Conservation (phyloP, 1,140 invertebrate species). For the Sarcophaga peregrina region DNA sequence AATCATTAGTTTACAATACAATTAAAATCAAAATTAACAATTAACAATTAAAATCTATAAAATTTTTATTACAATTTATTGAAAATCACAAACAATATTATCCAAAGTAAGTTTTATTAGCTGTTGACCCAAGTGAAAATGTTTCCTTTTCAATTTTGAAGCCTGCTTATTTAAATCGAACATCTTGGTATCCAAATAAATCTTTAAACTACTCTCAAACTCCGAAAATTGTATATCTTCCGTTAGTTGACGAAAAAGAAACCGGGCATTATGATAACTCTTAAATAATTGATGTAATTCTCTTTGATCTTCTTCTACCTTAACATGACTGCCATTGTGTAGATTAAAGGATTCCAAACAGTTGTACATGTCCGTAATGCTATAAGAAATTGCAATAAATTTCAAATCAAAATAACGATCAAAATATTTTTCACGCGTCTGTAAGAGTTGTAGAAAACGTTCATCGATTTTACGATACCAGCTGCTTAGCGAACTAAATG, state of each 20-base stretch:
- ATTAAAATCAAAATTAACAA: not conserved
- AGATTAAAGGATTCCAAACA: too few species aligned
- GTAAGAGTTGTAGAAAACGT: not conserved
- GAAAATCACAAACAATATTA: not conserved
- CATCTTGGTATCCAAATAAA: not conserved
- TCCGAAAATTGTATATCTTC: not conserved
- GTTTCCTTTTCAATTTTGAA: not conserved
- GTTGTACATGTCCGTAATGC: not conserved
- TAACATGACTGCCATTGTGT: too few species aligned
- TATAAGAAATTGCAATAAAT: not conserved
- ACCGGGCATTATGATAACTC: not conserved
- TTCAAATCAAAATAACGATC: not conserved
- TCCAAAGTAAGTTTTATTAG: not conserved
- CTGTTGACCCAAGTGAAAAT: not conserved
- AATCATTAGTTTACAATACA: not conserved
- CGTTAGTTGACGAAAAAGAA: not conserved
- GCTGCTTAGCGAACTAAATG: not conserved
- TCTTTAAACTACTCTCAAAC: not conserved
- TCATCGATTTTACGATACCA: constrained; percentile 15
- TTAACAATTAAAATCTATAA: too few species aligned
- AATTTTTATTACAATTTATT: not conserved
- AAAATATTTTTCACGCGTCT: not conserved
- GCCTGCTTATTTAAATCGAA: constrained; percentile 6
- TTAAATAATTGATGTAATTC: not conserved
- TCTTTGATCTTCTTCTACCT: not conserved